These are phyloP conservation scores for Muntiacus reevesi DNA, from an alignment of 2,113 vertebrate species.

Conservation along the genomic window DNA sequence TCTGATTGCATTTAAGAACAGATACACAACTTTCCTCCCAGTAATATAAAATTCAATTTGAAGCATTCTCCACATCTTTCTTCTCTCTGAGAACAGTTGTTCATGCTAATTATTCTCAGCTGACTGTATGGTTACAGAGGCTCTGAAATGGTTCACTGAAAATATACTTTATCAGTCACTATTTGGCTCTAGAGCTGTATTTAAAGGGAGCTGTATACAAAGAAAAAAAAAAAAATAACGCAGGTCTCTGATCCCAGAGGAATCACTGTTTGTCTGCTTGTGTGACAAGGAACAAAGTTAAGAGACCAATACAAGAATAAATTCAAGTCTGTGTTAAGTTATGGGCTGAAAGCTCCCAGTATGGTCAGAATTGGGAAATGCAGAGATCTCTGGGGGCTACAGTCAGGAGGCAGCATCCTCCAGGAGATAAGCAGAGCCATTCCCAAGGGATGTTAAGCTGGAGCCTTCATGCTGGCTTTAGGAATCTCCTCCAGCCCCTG, in stretches of 20 bases:
- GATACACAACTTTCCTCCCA: background rate
- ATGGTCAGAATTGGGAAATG: background rate
- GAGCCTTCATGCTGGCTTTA: accelerated
- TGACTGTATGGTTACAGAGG: background rate
- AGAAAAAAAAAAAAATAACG: background rate
- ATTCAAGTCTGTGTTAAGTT: accelerated
- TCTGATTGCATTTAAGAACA: background rate
- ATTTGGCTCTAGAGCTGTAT: background rate
- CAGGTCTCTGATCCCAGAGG: background rate
- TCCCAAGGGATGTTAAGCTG: background rate
- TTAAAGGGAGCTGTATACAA: background rate
- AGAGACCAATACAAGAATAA: background rate
- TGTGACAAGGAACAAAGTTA: background rate
- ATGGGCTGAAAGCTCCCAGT: background rate
- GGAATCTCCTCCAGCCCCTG: background rate
- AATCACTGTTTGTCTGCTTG: background rate
- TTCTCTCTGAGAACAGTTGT: background rate
- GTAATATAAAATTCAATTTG: background rate
- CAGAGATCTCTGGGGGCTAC: background rate
- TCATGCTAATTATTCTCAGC: background rate
- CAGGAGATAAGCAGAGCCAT: background rate
- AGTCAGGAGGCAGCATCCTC: background rate
- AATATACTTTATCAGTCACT: background rate
- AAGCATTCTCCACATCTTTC: background rate
- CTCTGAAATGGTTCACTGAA: background rate